phyloP scores from a whole-genome alignment of 2,113 vertebrate species.

The Phyllostomus hastatus region DNA sequence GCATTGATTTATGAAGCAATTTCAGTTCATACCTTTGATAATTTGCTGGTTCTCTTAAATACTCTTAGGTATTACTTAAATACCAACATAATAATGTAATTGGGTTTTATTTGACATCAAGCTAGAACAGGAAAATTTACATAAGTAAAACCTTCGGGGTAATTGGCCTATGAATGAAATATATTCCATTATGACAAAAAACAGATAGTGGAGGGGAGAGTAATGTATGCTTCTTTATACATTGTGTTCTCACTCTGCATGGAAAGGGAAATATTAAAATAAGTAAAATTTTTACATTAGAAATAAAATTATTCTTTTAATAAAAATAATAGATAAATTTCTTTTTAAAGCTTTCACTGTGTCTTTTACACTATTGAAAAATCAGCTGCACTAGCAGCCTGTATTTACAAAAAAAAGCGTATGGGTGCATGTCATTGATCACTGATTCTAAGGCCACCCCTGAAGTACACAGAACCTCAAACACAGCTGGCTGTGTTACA shows the following conservation, averaged over 20 bases:
- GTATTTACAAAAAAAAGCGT: neutral
- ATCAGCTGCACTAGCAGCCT: neutral
- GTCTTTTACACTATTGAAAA: neutral
- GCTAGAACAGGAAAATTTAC: neutral
- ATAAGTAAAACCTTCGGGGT: neutral
- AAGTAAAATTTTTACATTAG: neutral
- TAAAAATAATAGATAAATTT: neutral
- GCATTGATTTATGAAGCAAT: neutral
- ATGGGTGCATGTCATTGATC: no score
- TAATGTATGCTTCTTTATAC: neutral
- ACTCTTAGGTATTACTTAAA: neutral
- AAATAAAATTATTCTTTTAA: constrained; percentile 5
- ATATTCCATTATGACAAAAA: neutral
- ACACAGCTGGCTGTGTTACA: neutral
- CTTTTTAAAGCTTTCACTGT: neutral
- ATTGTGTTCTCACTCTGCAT: neutral
- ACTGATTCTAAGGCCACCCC: neutral
- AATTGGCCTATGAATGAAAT: neutral
- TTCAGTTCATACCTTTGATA: neutral
- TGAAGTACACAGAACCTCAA: neutral
- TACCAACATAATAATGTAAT: neutral
- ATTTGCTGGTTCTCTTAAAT: constrained; percentile 3
- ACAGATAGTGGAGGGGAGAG: neutral
- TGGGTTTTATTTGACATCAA: neutral
- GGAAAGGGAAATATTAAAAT: neutral